Base-by-base conservation (phyloP, 2,888 invertebrate species). In the Drosophila glabriapex region DNA sequence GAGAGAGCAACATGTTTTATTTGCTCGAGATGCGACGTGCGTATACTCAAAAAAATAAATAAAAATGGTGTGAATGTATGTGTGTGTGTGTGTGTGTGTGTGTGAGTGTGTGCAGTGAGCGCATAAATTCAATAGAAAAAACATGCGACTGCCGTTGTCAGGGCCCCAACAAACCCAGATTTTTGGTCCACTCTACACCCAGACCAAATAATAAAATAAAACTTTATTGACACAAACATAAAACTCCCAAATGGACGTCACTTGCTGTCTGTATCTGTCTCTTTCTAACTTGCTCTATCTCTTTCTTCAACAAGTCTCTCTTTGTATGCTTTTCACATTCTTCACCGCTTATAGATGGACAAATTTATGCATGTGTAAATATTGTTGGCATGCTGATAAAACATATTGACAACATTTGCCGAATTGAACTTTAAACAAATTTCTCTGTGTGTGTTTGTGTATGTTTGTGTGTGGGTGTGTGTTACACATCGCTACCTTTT, bases 351-450 rank as follows among this genome's bases (percentile, higher is more conserved):
- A 61, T 68, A 58, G 37, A 63, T 77, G 60, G 82, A 73, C 73
- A 79, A 86, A 83, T 89, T 82, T 80, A 83, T 84, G 82, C 80
- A 84, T 82, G 75, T 80, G 75, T 72, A 84, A 85, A 89, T 83
- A 89, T 90, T 85, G 83, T 83, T 83, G 76, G 78, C 81, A 74
- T 85, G 73, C 56, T 68, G 80, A 82, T 88, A 83, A 83, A 88
- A 83, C 88, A 85, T 90, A 88, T 90, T 90, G 87, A 88, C 87
- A 89, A 85, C 83, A 85, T 87, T 89, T 82, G 73, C 80, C 73
- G 77, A 85, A 82, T 89, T 71, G 73, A 75, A 82, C 75, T 84
- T 82, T 76, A 80, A 88, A 78, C 83, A 85, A 87, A 89, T 90
- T 85, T 56, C n/a, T 68, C 39, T 39, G 9, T 25, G 16, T 25